Conservation (phyloP, 2,888 invertebrate genomes). For the Rhagium mordax region DNA sequence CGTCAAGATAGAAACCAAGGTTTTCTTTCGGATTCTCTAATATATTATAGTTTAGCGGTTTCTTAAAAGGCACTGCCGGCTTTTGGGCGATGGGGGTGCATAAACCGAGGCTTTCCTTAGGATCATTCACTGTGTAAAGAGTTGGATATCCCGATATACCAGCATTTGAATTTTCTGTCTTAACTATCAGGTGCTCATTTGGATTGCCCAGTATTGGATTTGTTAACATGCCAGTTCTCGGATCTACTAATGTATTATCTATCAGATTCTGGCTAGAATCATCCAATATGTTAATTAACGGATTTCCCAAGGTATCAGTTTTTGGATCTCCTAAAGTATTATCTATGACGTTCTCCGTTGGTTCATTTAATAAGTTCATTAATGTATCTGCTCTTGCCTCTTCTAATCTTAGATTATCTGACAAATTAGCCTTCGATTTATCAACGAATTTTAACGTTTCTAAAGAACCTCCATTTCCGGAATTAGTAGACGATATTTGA, state of each 20-base stretch:
- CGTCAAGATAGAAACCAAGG: constrained; percentile 49
- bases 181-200: too few species aligned
- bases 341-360: background rate
- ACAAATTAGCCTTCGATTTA: too few species aligned
- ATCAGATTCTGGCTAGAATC: background rate
- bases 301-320: background rate
- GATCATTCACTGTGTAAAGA: background rate
- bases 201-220: too few species aligned
- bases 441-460: too few species aligned
- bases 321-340: background rate
- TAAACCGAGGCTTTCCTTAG: background rate
- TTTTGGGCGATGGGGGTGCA: background rate
- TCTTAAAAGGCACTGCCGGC: background rate
- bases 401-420: too few species aligned
- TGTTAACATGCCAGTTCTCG: background rate
- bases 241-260: background rate
- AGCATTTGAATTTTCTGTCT: too few species aligned
- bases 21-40: constrained; percentile 48
- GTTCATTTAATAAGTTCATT: too few species aligned
- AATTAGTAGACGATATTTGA: too few species aligned
- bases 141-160: too few species aligned
- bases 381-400: too few species aligned
- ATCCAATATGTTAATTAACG: background rate
- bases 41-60: constrained; percentile 32
- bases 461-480: too few species aligned